Evolutionary conservation across 2,888 invertebrate genomes (phyloP).

Genomic region (Drosophila austrosaltans): DNA sequence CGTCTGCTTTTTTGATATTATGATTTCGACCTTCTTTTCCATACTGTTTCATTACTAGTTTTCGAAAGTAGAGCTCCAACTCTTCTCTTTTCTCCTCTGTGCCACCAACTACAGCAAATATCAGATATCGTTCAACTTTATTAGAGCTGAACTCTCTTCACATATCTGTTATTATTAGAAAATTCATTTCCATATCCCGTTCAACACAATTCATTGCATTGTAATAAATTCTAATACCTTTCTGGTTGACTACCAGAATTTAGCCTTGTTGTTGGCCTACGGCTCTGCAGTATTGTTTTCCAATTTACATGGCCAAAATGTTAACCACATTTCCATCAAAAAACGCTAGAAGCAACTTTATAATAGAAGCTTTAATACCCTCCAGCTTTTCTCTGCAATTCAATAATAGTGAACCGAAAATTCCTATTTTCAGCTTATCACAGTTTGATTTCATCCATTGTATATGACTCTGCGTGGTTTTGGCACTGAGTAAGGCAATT

Average conservation of each 20-base stretch:
- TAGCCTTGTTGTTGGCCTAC: conserved; percentile 85
- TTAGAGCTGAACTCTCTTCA: too few relatives aligned
- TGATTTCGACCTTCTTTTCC: too few relatives aligned
- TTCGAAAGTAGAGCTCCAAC: too few relatives aligned
- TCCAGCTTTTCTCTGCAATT: not conserved
- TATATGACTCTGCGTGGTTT: conserved; percentile 92
- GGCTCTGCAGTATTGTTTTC: conserved; percentile 87
- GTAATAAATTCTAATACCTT: not conserved
- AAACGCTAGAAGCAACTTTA: conserved; percentile 90
- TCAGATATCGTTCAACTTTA: too few relatives aligned
- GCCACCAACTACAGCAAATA: too few relatives aligned
- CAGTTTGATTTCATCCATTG: conserved; percentile 91
- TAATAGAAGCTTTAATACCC: conserved; percentile 87
- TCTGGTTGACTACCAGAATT: not conserved
- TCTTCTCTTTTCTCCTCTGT: too few relatives aligned
- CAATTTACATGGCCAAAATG: conserved; percentile 83
- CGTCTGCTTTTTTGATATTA: too few relatives aligned
- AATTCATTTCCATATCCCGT: not conserved
- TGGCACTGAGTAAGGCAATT: conserved; percentile 92
- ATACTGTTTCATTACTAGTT: too few relatives aligned
- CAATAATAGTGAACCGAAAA: conserved; percentile 3
- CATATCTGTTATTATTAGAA: not conserved
- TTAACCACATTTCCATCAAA: conserved; percentile 88
- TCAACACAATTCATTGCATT: not conserved
- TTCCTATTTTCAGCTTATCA: conserved; percentile 31